A percentile compares a stretch with the other conserved stretches of the same genome.
These are phyloP conservation scores for Illadopsis cleaveri DNA, from an alignment of 2,113 vertebrate species.

Conservation along the genomic window DNA sequence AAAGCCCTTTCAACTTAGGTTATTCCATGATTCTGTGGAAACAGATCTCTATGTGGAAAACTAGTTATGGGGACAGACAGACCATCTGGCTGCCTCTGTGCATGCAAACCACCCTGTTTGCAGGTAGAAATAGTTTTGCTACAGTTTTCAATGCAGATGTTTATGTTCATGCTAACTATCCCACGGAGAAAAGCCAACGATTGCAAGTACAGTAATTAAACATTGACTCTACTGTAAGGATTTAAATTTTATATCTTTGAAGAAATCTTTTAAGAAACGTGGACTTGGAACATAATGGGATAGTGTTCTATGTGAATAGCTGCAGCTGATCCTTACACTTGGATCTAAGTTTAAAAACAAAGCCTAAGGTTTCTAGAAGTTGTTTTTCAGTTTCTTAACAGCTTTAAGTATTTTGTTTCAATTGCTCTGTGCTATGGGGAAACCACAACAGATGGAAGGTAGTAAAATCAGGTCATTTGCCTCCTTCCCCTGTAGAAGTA, in stretches of 20 bases:
- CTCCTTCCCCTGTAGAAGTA: neutral
- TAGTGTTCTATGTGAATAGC: neutral
- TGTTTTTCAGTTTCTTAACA: slow-evolving; percentile 24
- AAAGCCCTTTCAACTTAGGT: neutral
- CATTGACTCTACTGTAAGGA: neutral
- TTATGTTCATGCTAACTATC: neutral
- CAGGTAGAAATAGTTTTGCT: neutral
- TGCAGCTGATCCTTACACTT: neutral
- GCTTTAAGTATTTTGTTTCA: neutral
- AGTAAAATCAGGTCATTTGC: slow-evolving; percentile 23
- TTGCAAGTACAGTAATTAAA: neutral
- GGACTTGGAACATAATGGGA: neutral
- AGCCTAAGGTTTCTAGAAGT: neutral
- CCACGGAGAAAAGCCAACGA: neutral
- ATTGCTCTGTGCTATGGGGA: neutral
- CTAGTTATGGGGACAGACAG: neutral
- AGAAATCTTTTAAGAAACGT: neutral
- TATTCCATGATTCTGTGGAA: neutral
- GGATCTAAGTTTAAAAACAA: neutral
- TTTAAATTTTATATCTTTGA: neutral
- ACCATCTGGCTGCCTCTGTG: neutral
- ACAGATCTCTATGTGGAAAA: neutral
- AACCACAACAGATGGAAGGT: neutral
- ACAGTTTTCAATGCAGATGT: neutral
- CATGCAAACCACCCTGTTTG: neutral